Base-by-base conservation (phyloP, 2,888 invertebrate genomes). In the Harpalus rufipes region DNA sequence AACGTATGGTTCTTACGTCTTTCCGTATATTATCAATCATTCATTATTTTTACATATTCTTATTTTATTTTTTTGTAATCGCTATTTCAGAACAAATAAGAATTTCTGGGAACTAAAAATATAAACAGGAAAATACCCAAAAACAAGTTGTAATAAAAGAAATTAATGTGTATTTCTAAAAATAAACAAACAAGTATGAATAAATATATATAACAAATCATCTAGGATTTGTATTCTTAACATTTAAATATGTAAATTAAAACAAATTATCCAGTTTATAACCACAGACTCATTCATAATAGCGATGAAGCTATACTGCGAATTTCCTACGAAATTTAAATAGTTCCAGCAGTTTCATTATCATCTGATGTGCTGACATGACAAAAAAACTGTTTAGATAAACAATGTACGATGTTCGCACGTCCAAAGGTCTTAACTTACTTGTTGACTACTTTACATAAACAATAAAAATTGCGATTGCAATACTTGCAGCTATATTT, bases 381-480 rank as follows among this genome's bases (percentile, higher is more conserved):
- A 61, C 82, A 74, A 59, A 82, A 81, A 78, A 58, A 80, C 41
- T 82, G 56, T 58, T 82, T 56, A 72, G 72, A 82, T 82, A 72
- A 39, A 41, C 81, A 63, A 51, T 56, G 81, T 81, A 51, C 68
- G 63, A 44, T 58, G 82, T 74, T 59, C 82, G 59, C 74, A 25
- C 74, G 32, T 82, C 72, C 82, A 82, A 82, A 82, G 82, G 82
- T 82, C 82, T 82, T 16, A 68, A 65, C 65, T 65, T 56, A 68
- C 68, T 68, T 51, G 81, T 81, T 81, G 78, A 78, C 58, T 59
- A 80, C 80, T 80, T 80, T 58, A 78, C 58, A 78, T 78, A 58
- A 81, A 72, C 72, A 72, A 81, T 81, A 81, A 81, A 81, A 56
- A 51, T 7, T 78, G 7, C 25, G 58, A 78, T 78, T 78, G 58